These are phyloP conservation scores for Otus sunia DNA, from an alignment of 2,113 vertebrate genomes.

Conservation along the genomic window DNA sequence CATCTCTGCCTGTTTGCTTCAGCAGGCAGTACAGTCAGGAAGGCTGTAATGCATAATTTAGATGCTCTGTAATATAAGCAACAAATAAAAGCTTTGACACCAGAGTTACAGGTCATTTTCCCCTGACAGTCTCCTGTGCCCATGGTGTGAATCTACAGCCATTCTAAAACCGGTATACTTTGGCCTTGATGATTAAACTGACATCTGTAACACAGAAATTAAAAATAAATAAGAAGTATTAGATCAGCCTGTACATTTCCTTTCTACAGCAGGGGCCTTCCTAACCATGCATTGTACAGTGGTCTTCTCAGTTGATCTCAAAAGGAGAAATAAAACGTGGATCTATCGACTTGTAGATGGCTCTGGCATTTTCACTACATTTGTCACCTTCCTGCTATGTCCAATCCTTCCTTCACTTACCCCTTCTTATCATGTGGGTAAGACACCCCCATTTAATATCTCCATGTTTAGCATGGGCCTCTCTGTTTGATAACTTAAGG, in stretches of 20 bases:
- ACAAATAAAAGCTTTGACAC: neutral
- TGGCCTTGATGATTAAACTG: neutral
- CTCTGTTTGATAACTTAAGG: neutral
- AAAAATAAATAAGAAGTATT: neutral
- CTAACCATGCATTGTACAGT: neutral
- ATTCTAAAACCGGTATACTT: neutral
- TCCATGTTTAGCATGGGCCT: neutral
- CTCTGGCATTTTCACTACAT: neutral
- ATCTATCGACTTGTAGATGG: neutral
- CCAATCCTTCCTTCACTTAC: neutral
- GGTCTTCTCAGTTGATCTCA: neutral
- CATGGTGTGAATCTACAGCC: neutral
- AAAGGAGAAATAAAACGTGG: neutral
- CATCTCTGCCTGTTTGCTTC: neutral
- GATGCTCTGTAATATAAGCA: neutral
- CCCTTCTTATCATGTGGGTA: neutral
- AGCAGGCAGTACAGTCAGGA: neutral
- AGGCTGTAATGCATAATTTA: neutral
- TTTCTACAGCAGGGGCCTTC: neutral
- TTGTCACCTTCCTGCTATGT: neutral
- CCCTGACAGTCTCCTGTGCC: neutral
- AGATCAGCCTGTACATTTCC: neutral
- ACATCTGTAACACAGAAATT: neutral
- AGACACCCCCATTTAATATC: neutral
- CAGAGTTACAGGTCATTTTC: neutral